Base-by-base conservation (phyloP, 2,113 vertebrate species). In the Chloroceryle aenea region DNA sequence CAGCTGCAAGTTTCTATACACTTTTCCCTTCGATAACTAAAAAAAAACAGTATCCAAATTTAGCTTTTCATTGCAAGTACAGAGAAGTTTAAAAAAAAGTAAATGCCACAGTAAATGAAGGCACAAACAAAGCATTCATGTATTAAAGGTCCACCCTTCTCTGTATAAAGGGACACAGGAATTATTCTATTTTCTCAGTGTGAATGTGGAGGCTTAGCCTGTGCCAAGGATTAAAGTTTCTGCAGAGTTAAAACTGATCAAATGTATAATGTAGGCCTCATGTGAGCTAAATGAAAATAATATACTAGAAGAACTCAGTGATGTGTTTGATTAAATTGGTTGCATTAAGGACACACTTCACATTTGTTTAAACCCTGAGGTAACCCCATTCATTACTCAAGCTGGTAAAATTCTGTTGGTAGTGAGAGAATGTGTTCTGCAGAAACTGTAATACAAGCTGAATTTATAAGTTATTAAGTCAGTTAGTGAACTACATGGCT, bases 321-420 rank as follows among this genome's bases (percentile, higher is more conserved):
- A 93, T 94, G 89, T 95, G 87, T 95, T 97, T 96, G 87, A 95
- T 97, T 97, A 97, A 95, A 94, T 74, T 88, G 73, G 78, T 94
- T 88, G 48, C 50, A 68, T 88, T 93, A 94, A 95, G 81, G 56
- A 87, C 86, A 92, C 56, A 94, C 47, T 95, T 88, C 93, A 84
- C 68, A 93, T 94, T 97, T 93, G 27, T 86, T 90, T 90, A 95
- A 97, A 93, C 61, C 68, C 76, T 68, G 73, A 88, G 61, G 85
- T 95, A 94, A 93, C 79, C 56, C 43, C 73, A 67, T 95, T 94
- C 76, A 85, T 89, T 94, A 81, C 52, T 89, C 56, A 52, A 86
- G 55, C 82, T 67, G 32, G 8, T 61, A 67, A 89, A 85, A 83
- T 45, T 77, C 43, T 74, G 34, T 53, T 86, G 74, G n/a, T 88